phyloP scores from a whole-genome alignment of 2,113 vertebrate genomes.

The Australoheros scitulus region DNA sequence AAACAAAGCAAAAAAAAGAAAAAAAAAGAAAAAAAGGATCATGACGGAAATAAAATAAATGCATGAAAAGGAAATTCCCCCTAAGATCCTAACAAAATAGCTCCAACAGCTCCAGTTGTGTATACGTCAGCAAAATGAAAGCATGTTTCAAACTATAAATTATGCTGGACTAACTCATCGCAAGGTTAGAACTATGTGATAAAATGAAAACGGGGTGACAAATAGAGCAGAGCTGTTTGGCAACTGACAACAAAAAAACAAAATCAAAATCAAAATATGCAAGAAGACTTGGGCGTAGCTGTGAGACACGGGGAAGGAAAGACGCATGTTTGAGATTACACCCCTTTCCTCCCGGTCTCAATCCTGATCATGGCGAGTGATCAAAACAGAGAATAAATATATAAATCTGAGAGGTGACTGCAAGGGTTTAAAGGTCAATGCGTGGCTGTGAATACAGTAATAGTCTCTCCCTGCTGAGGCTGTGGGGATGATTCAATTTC shows the following conservation, averaged over 20 bases:
- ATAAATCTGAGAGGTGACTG: conserved; percentile 12
- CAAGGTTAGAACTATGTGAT: conserved; percentile 56
- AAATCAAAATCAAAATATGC: neutral
- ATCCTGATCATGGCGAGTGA: conserved; percentile 18
- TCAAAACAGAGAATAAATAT: conserved; percentile 45
- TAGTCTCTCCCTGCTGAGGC: conserved; percentile 28
- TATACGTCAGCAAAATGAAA: conserved; percentile 53
- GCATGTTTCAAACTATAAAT: conserved; percentile 75
- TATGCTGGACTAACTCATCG: conserved; percentile 37
- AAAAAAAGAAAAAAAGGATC: neutral
- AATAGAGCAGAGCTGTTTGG: neutral
- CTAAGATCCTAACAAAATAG: conserved; percentile 68
- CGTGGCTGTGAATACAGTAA: conserved; percentile 47
- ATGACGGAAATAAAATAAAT: conserved; percentile 61
- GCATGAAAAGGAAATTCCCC: conserved; percentile 54
- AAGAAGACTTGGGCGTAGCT: neutral
- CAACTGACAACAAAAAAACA: neutral
- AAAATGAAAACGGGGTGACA: conserved; percentile 20
- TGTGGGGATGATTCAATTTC: neutral
- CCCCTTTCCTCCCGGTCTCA: neutral
- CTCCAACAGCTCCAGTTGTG: conserved; percentile 77
- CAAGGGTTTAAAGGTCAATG: conserved; percentile 5
- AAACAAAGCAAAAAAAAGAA: conserved; percentile 30
- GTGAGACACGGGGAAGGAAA: neutral
- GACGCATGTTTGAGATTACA: neutral